A percentile compares a stretch with the other conserved stretches of the same genome.
These are phyloP conservation scores for Drosophila ficusphila DNA, from an alignment of 1,140 invertebrate genomes.

Conservation along the genomic window DNA sequence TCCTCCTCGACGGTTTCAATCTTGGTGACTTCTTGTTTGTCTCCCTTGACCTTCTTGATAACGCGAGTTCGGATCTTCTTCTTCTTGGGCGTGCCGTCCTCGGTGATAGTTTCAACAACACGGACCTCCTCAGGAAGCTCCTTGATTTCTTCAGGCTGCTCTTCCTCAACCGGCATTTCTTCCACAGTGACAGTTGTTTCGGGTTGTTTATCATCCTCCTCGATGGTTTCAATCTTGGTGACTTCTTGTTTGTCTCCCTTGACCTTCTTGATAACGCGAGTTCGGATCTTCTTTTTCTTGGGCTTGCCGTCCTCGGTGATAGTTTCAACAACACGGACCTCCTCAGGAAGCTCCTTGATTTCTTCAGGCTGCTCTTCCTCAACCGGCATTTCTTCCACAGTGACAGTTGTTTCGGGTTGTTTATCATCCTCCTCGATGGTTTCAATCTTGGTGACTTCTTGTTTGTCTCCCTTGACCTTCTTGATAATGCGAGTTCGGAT, in stretches of 20 bases:
- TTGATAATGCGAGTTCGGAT: too few species aligned
- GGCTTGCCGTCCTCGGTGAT: neutral
- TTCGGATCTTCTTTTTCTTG: neutral
- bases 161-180: neutral
- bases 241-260: neutral
- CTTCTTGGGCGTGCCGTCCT: neutral
- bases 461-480: too few species aligned
- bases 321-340: neutral
- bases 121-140: neutral
- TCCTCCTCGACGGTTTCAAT: neutral
- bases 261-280: neutral
- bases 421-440: too few species aligned
- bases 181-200: neutral
- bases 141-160: neutral
- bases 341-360: too few species aligned
- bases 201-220: neutral
- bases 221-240: neutral
- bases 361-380: too few species aligned
- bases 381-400: too few species aligned
- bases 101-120: neutral
- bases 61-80: neutral
- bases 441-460: too few species aligned
- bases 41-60: neutral
- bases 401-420: too few species aligned
- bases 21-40: slow-evolving; percentile 1